Base-by-base conservation (phyloP, 2,888 invertebrate species). In the Cryptocephalus moraei region DNA sequence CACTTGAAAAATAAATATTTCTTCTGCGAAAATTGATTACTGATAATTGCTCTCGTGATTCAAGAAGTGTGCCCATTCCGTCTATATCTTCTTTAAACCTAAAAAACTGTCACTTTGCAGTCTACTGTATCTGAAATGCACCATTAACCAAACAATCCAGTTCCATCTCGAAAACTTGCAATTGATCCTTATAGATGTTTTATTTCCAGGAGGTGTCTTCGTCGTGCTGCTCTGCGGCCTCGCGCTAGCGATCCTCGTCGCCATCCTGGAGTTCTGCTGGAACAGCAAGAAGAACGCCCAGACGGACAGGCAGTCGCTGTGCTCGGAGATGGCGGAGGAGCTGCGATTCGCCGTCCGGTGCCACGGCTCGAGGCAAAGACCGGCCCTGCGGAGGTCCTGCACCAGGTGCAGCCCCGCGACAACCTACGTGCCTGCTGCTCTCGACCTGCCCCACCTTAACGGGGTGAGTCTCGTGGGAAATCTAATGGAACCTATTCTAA, bases 301-400 rank as follows among this genome's bases (percentile, higher is more conserved):
- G 64, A 84, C 86, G 11, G 89, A 88, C 51, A 70, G 80, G 67
- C 89, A 92, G 75, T 91, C 92, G 1, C 73, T 95, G 44, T 95
- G 94, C 70, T 86, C 91, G 39, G 94, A 95, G 74, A 92, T 95
- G 90, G 90, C 81, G 1, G 84, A 93, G 73, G 94, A 95, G 73
- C 72, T 95, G 49, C 76, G 91, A 32, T 93, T 93, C 65, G 94
- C 95, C 0, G 81, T 95, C 9, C 79, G 86, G 43, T 94, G 94
- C 67, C 80, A 81, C 55, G 90, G 91, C 6, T 86, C 91, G 1
- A 79, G 85, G 53, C 85, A 88, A 62, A 75, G 91, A 50, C 88
- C 91, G 1, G 87, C 87, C 8, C 72, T 90, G 9, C 79, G 86
- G 60, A 74, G 87, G 44, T 83, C 84, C 44, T 90, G 89, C 62